These are phyloP conservation scores for Poecilia wingei DNA, from an alignment of 2,797 vertebrate species.

Conservation along the genomic window DNA sequence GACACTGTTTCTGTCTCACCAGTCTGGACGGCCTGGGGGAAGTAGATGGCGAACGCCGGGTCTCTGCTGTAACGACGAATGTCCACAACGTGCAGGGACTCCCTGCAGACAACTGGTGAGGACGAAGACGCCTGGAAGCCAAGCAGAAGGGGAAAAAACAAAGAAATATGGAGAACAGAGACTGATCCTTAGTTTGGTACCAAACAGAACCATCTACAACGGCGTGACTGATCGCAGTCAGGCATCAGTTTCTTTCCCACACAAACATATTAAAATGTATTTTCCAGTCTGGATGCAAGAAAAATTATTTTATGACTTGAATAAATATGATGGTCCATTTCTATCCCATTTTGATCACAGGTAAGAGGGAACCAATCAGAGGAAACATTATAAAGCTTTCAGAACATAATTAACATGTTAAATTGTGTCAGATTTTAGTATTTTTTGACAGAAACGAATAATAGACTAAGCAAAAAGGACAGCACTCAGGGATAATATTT, in stretches of 20 bases:
- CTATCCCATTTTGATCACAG: not conserved
- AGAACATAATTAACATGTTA: not conserved
- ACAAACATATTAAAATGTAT: not conserved
- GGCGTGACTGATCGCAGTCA: not conserved
- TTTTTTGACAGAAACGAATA: not conserved
- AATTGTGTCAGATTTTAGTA: not conserved
- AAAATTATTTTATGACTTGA: not conserved
- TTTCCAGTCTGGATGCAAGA: not conserved
- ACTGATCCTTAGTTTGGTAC: not conserved
- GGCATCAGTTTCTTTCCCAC: not conserved
- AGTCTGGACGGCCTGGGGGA: slow-evolving; percentile 68
- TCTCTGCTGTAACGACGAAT: slow-evolving; percentile 79
- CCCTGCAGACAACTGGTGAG: slow-evolving; percentile 47
- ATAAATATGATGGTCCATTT: not conserved
- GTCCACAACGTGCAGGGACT: slow-evolving; percentile 64
- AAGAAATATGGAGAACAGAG: not conserved
- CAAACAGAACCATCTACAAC: not conserved
- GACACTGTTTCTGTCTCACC: slow-evolving; percentile 29
- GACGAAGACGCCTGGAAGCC: slow-evolving; percentile 25
- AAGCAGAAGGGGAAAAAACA: not conserved
- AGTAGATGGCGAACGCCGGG: slow-evolving; percentile 64
- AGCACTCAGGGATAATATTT: no score
- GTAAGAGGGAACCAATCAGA: not conserved
- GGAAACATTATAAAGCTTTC: not conserved
- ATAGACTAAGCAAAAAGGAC: not conserved